phyloP scores from a whole-genome alignment of 2,113 vertebrate genomes.

The Lepisosteus osseus region DNA sequence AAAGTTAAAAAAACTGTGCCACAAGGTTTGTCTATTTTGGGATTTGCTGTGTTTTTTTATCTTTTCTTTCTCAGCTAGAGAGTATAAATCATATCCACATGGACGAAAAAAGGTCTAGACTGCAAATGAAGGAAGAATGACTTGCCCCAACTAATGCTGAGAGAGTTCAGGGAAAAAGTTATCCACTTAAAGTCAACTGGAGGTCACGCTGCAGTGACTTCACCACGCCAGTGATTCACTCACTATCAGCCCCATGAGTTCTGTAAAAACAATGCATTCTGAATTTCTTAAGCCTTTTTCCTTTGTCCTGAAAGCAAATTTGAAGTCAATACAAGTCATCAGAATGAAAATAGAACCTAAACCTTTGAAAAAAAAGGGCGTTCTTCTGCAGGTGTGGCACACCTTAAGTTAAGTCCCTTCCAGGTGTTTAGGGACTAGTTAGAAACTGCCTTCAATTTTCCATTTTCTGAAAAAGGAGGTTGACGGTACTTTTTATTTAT shows the following conservation, averaged over 20 bases:
- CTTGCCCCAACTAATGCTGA: neutral
- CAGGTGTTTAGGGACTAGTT: too few species aligned
- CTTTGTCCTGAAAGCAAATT: too few species aligned
- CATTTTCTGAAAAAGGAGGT: too few species aligned
- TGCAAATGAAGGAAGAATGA: neutral
- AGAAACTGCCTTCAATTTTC: too few species aligned
- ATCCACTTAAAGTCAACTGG: neutral
- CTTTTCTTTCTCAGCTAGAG: too few species aligned
- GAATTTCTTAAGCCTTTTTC: neutral
- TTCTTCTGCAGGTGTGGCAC: too few species aligned
- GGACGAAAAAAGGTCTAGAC: neutral
- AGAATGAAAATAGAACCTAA: too few species aligned
- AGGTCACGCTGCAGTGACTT: conserved; percentile 1
- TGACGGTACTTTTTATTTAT: too few species aligned
- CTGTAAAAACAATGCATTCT: neutral
- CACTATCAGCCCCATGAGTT: neutral
- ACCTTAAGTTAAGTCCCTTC: too few species aligned
- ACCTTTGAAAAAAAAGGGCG: too few species aligned
- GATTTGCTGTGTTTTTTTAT: too few species aligned
- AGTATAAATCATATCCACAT: neutral
- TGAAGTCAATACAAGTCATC: too few species aligned
- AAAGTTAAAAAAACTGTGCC: neutral
- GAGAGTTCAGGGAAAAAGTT: neutral
- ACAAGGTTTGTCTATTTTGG: neutral
- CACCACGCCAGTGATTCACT: neutral